Base-by-base conservation (phyloP, 1,140 invertebrate genomes). In the Bombus soroeensis region DNA sequence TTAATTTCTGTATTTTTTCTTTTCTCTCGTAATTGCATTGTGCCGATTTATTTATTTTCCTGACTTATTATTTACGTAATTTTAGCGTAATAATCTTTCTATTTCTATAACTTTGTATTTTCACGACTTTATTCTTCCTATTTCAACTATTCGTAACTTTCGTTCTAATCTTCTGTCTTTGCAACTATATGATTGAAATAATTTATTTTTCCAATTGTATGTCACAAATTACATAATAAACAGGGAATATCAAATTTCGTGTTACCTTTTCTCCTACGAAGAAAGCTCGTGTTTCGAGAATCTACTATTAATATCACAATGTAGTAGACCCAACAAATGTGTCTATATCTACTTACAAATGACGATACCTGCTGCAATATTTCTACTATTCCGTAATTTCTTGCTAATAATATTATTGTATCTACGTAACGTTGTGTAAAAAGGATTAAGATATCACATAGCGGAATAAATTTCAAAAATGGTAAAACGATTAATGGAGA, bases 221-320 rank as follows among this genome's bases (percentile, higher is more conserved):
- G 4, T 39, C 25, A 10, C 4, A 28, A 71, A 71, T 71, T 5
- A 13, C 25, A 4, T 10, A 37, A 37, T 37, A 37, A 9, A 18
- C 13, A n/a, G 37, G 39, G 70, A 72, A 41, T n/a, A 28, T 25
- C 37, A 71, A 72, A 72, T 73, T 73, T 32, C 71, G 3, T 10
- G 32, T 32, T 47, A 73, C 15, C 28, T 43, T 32, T 73, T 22
- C 39, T 72, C 39, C 18, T 39, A 15, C 37, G 28, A 28, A n/a
- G 70, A 41, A 72, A 41, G 70, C 39, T 70, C 22, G 28, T 2
- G 41, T n/a, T 72, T 72, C 70, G 70, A 41, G 70, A 41, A 41
- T 41, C 28, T 3, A n/a, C 70, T 72, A 72, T 72, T 72, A 72
- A 72, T 72, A 72, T 15, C 70, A 72, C 70, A 72, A 72, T 72